Conservation (phyloP, 2,797 vertebrate species). For the Vireo griseus region DNA sequence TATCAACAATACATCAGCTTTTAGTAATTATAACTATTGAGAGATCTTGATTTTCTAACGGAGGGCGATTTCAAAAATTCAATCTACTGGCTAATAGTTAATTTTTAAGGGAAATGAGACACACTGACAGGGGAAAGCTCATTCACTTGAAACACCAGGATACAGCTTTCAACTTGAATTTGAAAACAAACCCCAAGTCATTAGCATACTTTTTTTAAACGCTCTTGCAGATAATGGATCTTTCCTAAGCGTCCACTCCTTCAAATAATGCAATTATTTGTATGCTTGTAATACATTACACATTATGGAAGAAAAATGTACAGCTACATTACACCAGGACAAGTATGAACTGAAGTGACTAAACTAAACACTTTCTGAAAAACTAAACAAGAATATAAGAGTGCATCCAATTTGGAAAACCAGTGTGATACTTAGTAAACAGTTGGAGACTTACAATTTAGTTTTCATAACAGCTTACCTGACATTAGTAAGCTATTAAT, state of each 20-base stretch:
- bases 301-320: background rate
- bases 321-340: background rate
- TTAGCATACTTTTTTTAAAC: background rate
- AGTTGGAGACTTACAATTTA: background rate
- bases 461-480: background rate
- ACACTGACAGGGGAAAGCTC: background rate
- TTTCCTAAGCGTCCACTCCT: background rate
- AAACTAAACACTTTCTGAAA: background rate
- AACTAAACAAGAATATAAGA: background rate
- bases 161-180: background rate
- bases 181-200: background rate
- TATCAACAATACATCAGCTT: background rate
- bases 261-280: background rate
- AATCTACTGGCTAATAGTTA: background rate
- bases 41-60: background rate
- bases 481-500: background rate
- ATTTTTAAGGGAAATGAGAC: background rate
- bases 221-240: background rate
- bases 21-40: background rate
- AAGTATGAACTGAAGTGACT: background rate
- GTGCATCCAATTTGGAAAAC: background rate
- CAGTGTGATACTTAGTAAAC: background rate
- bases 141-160: background rate
- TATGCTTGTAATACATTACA: background rate
- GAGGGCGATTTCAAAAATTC: background rate